Base-by-base conservation (phyloP, 2,888 invertebrate genomes). In the Oeneis ivallda region DNA sequence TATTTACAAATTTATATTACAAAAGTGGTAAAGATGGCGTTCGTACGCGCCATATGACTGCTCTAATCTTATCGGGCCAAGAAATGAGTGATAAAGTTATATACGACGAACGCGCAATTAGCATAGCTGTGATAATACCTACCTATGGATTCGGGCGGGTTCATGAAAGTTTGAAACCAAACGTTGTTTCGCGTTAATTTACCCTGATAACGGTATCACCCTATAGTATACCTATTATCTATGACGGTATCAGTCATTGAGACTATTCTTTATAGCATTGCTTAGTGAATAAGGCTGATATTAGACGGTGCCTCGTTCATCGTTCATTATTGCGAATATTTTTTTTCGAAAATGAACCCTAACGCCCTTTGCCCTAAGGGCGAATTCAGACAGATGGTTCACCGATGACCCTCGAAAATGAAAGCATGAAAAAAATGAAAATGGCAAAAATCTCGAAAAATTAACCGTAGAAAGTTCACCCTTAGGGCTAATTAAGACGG, bases 11-110 rank as follows among this genome's bases (percentile, higher is more conserved):
- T 7, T 26, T 26, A 26, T 26, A 26, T 26, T 73, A 79, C 71
- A 68, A 72, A 74, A 74, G 70, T 65, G 75, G 70, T 65, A 73
- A 74, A 79, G 77, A 79, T 80, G 82, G 80, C 82, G 81, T 78
- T 78, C 75, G 70, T 71, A 74, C 76, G 57, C 77, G 76, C 84
- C 89, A 84, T 88, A 89, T 89, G 89, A 90, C 87, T 79, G 78
- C 70, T 79, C 71, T 86, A 84, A 89, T 89, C 89, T 90, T 89
- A 90, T 90, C 90, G 75, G 75, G 67, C 67, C 73, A 79, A 83
- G 84, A 83, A 87, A 84, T 80, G 79, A 74, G 80, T 76, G 77
- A 81, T 89, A 89, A 82, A 79, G 82, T 81, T n/a, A 82, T 81
- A 79, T 82, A 77, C 84, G 80, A 26, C 26, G 26, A 26, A 26